Percentiles rank a stretch among this genome's conserved stretches.
Conservation (phyloP, 2,888 invertebrate genomes). For the Leucania comma region DNA sequence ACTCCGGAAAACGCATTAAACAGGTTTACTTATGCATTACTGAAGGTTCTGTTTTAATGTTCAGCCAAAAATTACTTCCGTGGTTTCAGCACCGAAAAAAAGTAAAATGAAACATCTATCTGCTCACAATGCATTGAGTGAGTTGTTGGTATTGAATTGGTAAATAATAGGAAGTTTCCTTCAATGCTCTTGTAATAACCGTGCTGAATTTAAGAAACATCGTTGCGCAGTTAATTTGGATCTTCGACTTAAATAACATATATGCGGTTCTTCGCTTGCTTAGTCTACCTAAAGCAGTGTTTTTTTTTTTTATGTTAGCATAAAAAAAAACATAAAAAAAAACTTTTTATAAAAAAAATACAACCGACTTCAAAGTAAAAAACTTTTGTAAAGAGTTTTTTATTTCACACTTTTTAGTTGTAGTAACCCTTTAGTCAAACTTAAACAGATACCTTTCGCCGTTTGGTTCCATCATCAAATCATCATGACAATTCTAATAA, state of each 20-base stretch:
- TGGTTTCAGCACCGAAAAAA: slow-evolving; percentile 23
- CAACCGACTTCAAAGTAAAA: too few species aligned
- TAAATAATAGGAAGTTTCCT: slow-evolving; percentile 30
- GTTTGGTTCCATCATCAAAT: too few species aligned
- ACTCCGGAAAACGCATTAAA: slow-evolving; percentile 17
- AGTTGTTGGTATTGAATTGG: slow-evolving; percentile 15
- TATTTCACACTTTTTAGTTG: too few species aligned
- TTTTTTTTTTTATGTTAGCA: too few species aligned
- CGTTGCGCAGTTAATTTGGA: neutral
- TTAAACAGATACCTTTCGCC: too few species aligned
- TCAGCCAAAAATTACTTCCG: slow-evolving; percentile 36
- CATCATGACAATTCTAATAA: too few species aligned
- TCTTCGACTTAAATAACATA: neutral
- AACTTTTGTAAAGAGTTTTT: too few species aligned
- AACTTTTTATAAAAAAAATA: too few species aligned
- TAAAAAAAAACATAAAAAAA: too few species aligned
- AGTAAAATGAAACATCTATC: neutral
- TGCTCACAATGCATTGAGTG: slow-evolving; percentile 3
- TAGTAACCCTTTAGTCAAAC: too few species aligned
- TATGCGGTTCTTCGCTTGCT: too few species aligned
- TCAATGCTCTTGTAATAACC: slow-evolving; percentile 7
- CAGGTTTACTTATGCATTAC: slow-evolving; percentile 20
- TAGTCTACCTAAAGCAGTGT: too few species aligned
- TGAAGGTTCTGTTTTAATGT: slow-evolving; percentile 19
- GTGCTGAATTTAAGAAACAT: neutral